These are phyloP conservation scores for Zoanthus sociatus DNA, from an alignment of 92 coral and sea anemone genomes.

Conservation along the genomic window DNA sequence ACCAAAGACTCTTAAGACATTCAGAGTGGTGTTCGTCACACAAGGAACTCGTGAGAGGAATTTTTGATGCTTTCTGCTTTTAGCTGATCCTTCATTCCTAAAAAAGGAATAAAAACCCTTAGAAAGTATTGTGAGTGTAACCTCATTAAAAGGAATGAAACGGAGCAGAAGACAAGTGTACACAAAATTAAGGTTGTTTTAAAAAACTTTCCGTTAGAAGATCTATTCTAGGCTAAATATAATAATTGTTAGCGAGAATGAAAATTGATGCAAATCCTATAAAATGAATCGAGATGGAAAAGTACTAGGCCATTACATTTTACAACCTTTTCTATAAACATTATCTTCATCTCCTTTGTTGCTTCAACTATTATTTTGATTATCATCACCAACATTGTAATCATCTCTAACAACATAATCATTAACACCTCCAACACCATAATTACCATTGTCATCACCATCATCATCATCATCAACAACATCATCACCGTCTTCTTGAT, in stretches of 20 bases:
- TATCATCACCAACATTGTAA: not conserved
- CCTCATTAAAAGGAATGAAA: not conserved
- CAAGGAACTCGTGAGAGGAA: slow-evolving; percentile 91
- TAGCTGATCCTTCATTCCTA: slow-evolving; percentile 75
- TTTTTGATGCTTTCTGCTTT: slow-evolving; percentile 91
- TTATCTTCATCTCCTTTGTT: not conserved
- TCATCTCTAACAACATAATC: not conserved
- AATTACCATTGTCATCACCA: not conserved
- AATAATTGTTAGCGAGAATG: not conserved
- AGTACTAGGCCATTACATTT: not conserved
- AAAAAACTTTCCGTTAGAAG: not conserved
- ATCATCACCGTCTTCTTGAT: not conserved
- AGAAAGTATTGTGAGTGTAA: not conserved
- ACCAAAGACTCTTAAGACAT: slow-evolving; percentile 95
- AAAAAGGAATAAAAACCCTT: not conserved
- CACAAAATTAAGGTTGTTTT: not conserved
- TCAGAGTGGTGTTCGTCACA: slow-evolving; percentile 93
- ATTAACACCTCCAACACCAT: not conserved
- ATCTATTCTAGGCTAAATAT: not conserved
- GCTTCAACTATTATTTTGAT: not conserved
- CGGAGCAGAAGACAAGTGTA: not conserved
- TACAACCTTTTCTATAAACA: not conserved
- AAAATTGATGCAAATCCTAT: not conserved
- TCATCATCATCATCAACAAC: not conserved
- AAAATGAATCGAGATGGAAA: not conserved